Evolutionary conservation across 2,797 vertebrate genomes (phyloP).

Genomic region (Pangasius mekongensis): DNA sequence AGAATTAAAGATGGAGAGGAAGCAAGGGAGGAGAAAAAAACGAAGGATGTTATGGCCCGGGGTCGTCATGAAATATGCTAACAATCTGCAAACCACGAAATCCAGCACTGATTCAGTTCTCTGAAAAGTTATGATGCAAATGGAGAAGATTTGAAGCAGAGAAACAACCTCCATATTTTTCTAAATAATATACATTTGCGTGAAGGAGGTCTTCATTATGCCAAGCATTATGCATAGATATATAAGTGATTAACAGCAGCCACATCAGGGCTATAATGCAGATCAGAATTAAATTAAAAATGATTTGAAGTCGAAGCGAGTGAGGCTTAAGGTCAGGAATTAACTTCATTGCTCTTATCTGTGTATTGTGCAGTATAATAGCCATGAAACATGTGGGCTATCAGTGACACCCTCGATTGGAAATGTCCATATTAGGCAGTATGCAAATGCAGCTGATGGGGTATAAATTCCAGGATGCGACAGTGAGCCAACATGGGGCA

Average conservation of each 20-base stretch:
- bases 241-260: constrained; percentile 53
- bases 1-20: constrained; percentile 73
- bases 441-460: constrained; percentile 80
- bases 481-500: constrained; percentile 72
- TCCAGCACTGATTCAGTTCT: constrained; percentile 30
- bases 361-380: constrained; percentile 69
- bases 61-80: constrained; percentile 58
- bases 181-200: constrained; percentile 27
- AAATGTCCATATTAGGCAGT: constrained; percentile 82
- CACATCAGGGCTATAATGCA: constrained; percentile 52
- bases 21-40: constrained; percentile 57
- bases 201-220: constrained; percentile 42
- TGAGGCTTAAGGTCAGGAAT: constrained; percentile 76
- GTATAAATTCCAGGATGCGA: constrained; percentile 77
- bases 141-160: constrained; percentile 9
- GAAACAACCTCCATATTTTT: constrained; percentile 24
- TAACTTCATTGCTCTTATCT: constrained; percentile 78
- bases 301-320: constrained; percentile 59
- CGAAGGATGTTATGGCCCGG: constrained; percentile 57
- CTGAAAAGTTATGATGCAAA: constrained; percentile 40
- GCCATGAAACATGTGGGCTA: constrained; percentile 71
- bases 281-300: constrained; percentile 62
- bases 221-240: constrained; percentile 51
- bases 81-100: constrained; percentile 43
- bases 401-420: constrained; percentile 78